Percentiles rank a stretch among this genome's conserved stretches.
Evolutionary conservation across 2,797 vertebrate species (phyloP).

Genomic region (Channa striata): DNA sequence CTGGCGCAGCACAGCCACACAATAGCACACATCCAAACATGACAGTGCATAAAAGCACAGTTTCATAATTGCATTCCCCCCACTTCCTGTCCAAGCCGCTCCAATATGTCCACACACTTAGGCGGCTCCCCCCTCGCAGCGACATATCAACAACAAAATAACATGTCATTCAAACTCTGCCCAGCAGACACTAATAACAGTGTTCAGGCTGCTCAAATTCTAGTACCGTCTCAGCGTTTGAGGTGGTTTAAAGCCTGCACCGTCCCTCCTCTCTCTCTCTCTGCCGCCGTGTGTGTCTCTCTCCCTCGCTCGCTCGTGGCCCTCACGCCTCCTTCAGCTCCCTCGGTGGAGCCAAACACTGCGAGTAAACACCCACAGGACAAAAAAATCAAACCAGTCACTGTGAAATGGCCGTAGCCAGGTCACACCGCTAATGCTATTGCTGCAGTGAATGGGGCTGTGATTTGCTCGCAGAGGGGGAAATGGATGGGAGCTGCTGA

Average conservation of each 20-base stretch:
- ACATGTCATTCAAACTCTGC: slow-evolving; percentile 53
- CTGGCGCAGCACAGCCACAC: slow-evolving; percentile 24
- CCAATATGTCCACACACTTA: slow-evolving; percentile 34
- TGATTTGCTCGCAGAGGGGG: slow-evolving; percentile 66
- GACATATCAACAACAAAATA: slow-evolving; percentile 59
- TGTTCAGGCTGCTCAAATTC: slow-evolving; percentile 59
- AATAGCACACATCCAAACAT: slow-evolving; percentile 51
- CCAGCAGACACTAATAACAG: slow-evolving; percentile 53
- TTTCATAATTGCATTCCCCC: slow-evolving; percentile 63
- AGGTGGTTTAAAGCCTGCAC: slow-evolving; percentile 37
- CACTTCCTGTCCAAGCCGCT: slow-evolving; percentile 42
- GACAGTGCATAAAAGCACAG: slow-evolving; percentile 61
- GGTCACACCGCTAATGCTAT: slow-evolving; percentile 49
- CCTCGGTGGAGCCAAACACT: slow-evolving; percentile 42
- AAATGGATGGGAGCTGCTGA: slow-evolving; percentile 62
- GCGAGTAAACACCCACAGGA: slow-evolving; percentile 64
- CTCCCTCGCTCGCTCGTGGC: slow-evolving; percentile 11
- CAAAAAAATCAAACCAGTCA: slow-evolving; percentile 55
- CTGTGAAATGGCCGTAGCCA: slow-evolving; percentile 68
- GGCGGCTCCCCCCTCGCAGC: slow-evolving; percentile 47
- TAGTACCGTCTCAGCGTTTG: slow-evolving; percentile 18
- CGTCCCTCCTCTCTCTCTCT: slow-evolving; percentile 13
- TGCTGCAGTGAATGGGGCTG: slow-evolving; percentile 51
- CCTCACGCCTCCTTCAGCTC: slow-evolving; percentile 29
- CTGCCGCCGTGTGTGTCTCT: neutral